Evolutionary conservation across 1,140 invertebrate genomes (phyloP).

Genomic region (Archivesica marissinica): DNA sequence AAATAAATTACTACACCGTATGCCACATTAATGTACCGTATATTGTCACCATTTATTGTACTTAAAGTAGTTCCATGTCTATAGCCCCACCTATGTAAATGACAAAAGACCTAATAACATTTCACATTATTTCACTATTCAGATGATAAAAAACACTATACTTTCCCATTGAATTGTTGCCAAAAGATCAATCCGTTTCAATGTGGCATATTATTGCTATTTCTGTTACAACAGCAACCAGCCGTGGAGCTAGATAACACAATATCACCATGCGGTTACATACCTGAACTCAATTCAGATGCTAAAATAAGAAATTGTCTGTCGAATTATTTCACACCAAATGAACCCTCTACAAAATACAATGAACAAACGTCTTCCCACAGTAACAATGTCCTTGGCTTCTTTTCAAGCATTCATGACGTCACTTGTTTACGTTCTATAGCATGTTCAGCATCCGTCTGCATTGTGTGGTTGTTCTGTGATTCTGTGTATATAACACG

Average conservation of each 20-base stretch:
- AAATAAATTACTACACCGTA: too few relatives aligned
- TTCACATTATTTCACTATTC: conserved; percentile 14
- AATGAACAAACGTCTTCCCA: not conserved
- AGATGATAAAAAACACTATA: not conserved
- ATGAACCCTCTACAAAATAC: not conserved
- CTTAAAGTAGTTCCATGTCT: too few relatives aligned
- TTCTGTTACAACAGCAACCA: not conserved
- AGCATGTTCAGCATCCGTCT: conserved; percentile 12
- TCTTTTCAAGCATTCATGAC: conserved; percentile 37
- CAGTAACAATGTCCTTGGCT: not conserved
- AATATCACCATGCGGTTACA: conserved; percentile 12
- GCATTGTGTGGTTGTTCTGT: not conserved
- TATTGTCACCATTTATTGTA: too few relatives aligned
- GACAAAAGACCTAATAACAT: conserved; percentile 20
- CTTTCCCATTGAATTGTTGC: conserved; percentile 7
- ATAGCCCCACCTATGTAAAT: too few relatives aligned
- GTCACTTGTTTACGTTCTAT: conserved; percentile 45
- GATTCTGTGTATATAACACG: conserved; percentile 5
- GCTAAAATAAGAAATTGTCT: not conserved
- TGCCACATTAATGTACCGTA: too few relatives aligned
- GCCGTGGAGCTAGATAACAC: not conserved
- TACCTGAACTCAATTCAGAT: conserved; percentile 14
- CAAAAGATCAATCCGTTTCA: conserved; percentile 25
- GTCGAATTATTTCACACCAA: conserved; percentile 11
- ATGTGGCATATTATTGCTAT: conserved; percentile 17